phyloP scores from a whole-genome alignment of 2,113 vertebrate species.

The Geococcyx californianus region DNA sequence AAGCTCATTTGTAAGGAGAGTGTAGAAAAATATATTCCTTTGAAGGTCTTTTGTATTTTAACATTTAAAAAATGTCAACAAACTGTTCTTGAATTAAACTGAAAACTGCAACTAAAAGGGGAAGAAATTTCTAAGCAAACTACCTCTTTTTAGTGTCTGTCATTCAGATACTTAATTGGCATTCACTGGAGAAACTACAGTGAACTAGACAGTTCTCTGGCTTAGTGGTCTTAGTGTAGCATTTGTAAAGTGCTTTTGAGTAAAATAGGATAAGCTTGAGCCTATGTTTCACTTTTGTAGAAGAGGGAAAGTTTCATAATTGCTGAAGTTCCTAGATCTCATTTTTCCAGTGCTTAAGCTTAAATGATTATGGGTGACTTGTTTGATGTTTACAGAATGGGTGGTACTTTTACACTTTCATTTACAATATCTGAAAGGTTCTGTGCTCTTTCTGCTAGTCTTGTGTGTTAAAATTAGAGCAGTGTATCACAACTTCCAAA shows the following conservation, averaged over 20 bases:
- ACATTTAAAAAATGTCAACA: neutral
- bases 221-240: neutral
- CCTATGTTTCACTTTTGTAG: neutral
- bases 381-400: conserved; percentile 22
- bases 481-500: neutral
- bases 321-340: neutral
- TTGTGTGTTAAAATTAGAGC: neutral
- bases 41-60: neutral
- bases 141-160: neutral
- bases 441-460: neutral
- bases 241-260: neutral
- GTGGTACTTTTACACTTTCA: neutral
- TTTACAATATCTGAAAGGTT: neutral
- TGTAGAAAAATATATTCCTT: accelerated
- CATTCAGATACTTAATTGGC: neutral
- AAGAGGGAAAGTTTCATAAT: neutral
- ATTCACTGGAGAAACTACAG: neutral
- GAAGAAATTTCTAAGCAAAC: neutral
- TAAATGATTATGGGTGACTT: neutral
- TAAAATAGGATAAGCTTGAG: neutral
- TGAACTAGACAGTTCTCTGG: neutral
- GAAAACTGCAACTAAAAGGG: neutral
- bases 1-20: neutral
- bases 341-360: neutral
- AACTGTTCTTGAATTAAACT: neutral